phyloP scores from a whole-genome alignment of 1,140 invertebrate species.

The Zaprionus davidi region DNA sequence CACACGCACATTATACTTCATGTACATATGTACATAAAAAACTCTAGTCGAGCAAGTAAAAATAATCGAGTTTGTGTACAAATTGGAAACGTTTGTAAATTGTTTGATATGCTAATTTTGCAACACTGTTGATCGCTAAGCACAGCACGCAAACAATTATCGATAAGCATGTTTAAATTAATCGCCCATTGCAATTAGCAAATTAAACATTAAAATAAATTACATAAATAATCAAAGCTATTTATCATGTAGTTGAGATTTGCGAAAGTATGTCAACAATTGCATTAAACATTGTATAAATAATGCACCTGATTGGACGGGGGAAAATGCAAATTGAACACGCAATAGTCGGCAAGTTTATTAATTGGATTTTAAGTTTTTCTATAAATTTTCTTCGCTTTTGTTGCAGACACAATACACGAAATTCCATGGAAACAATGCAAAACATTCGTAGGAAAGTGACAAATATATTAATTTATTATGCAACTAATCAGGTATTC shows the following conservation, averaged over 20 bases:
- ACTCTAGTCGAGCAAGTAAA: background rate
- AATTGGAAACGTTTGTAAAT: constrained; percentile 11
- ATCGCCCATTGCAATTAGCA: constrained; percentile 27
- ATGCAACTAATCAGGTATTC: constrained; percentile 76
- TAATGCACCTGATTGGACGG: constrained; percentile 7
- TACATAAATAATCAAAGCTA: constrained; percentile 16
- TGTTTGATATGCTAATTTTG: constrained; percentile 47
- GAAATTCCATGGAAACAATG: constrained; percentile 43
- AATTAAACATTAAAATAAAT: constrained; percentile 16
- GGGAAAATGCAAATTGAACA: background rate
- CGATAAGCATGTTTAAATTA: constrained; percentile 42
- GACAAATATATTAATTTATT: constrained; percentile 77
- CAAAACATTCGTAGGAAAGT: constrained; percentile 37
- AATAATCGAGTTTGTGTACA: background rate
- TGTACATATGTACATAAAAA: background rate
- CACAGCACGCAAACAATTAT: constrained; percentile 37
- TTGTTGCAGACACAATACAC: constrained; percentile 19
- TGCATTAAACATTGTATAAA: constrained; percentile 24
- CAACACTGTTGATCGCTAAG: constrained; percentile 40
- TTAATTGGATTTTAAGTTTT: constrained; percentile 35
- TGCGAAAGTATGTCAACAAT: constrained; percentile 30
- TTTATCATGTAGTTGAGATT: constrained; percentile 12
- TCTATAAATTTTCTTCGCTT: constrained; percentile 8
- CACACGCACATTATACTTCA: background rate
- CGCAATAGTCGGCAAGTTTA: constrained; percentile 1